Conservation (phyloP, 92 coral and sea anemone genomes). For the Epizoanthus illoricatus region DNA sequence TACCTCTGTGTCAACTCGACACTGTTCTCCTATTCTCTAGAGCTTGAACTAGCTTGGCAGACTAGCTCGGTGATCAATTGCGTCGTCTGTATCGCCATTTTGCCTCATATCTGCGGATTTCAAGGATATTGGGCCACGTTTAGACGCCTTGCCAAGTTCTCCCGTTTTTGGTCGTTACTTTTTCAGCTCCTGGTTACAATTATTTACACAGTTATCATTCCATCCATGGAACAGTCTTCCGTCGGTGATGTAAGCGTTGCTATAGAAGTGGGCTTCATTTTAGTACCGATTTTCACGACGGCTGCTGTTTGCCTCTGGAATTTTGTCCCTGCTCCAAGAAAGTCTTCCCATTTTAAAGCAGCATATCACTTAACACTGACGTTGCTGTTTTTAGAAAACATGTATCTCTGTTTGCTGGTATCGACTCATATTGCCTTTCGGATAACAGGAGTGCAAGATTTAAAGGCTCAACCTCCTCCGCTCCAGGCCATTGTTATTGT, state of each 20-base stretch:
- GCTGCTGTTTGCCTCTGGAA: slow-evolving; percentile 32
- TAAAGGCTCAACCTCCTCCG: slow-evolving; percentile 7
- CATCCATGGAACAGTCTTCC: slow-evolving; percentile 7
- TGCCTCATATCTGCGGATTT: slow-evolving; percentile 32
- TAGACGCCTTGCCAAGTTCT: slow-evolving; percentile 41
- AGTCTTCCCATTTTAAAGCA: background rate
- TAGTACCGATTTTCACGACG: slow-evolving; percentile 34
- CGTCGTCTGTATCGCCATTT: slow-evolving; percentile 32
- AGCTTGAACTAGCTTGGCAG: slow-evolving; percentile 35
- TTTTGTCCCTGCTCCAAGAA: slow-evolving; percentile 45
- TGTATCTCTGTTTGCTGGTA: slow-evolving; percentile 34
- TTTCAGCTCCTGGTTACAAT: slow-evolving; percentile 29
- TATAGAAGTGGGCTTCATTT: slow-evolving; percentile 27
- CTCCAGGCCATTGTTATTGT: slow-evolving; percentile 33
- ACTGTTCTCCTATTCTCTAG: background rate
- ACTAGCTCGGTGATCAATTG: slow-evolving; percentile 34
- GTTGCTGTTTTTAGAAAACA: slow-evolving; percentile 35
- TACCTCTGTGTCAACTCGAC: slow-evolving; percentile 20
- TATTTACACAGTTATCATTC: slow-evolving; percentile 34
- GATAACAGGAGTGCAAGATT: slow-evolving; percentile 40
- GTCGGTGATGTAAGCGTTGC: background rate
- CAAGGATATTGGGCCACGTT: slow-evolving; percentile 43
- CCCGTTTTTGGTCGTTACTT: slow-evolving; percentile 28
- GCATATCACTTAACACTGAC: slow-evolving; percentile 27
- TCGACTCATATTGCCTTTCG: slow-evolving; percentile 49